phyloP scores from a whole-genome alignment of 2,888 invertebrate species.

The Hirtodrosophila confusa region DNA sequence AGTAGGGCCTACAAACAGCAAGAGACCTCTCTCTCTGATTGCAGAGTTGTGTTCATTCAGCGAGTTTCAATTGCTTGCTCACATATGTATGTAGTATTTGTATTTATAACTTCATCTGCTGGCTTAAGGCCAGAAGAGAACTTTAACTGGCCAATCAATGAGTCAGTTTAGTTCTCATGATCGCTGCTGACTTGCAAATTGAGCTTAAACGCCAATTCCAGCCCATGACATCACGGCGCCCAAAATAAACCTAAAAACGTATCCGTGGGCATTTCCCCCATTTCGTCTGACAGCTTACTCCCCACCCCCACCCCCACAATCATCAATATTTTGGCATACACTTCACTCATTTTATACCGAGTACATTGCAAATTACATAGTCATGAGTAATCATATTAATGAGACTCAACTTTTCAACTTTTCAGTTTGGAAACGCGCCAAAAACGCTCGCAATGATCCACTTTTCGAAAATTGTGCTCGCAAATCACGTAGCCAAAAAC shows the following conservation, averaged over 20 bases:
- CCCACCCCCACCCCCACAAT: slow-evolving; percentile 51
- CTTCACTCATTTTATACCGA: slow-evolving; percentile 47
- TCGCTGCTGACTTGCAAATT: slow-evolving; percentile 72
- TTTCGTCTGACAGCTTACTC: slow-evolving; percentile 17
- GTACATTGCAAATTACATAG: slow-evolving; percentile 70
- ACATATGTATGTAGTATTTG: neutral
- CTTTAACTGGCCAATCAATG: slow-evolving; percentile 53
- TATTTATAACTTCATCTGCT: slow-evolving; percentile 31
- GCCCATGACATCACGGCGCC: slow-evolving; percentile 63
- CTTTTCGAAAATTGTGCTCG: slow-evolving; percentile 63
- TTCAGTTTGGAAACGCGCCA: slow-evolving; percentile 37
- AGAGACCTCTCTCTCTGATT: slow-evolving; percentile 5
- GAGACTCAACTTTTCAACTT: slow-evolving; percentile 41
- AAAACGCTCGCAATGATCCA: slow-evolving; percentile 67
- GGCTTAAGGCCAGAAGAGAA: slow-evolving; percentile 1
- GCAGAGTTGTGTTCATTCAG: slow-evolving; percentile 22
- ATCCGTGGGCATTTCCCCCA: slow-evolving; percentile 69
- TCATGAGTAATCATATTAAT: slow-evolving; percentile 81
- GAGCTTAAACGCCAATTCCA: slow-evolving; percentile 39
- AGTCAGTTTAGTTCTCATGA: slow-evolving; percentile 62
- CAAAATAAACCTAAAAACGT: slow-evolving; percentile 50
- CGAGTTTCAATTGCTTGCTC: slow-evolving; percentile 30
- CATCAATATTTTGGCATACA: slow-evolving; percentile 48
- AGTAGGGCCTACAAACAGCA: slow-evolving; percentile 27
- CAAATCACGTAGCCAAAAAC: slow-evolving; percentile 71